Evolutionary conservation across 2,113 vertebrate genomes (phyloP), one percentile per base, ranked within the genome.

Genomic region (Cranoglanis bouderius): DNA sequence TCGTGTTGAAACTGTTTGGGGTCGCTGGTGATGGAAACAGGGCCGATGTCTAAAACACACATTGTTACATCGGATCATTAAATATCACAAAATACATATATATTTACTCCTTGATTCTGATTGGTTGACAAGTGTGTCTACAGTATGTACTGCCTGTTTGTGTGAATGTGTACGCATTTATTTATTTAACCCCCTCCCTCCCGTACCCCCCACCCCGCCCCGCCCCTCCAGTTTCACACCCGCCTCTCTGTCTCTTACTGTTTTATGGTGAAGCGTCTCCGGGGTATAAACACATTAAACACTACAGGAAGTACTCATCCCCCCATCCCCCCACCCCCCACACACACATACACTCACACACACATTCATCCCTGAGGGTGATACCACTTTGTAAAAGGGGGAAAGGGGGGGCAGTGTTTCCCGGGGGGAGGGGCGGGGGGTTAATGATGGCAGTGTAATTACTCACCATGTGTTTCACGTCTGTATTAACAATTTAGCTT

Each of bases 1-100:
- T 96, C 97, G 93, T 90, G 94, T 94, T 98, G 98, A 92, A 99
- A 99, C 93, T 96, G 96, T 90, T 67, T 90, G 0, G 98, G 97
- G 87, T 99, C 96, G 0, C 95, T 94, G 0, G 98, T 99, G 93
- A 99, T 96, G 87, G 96, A 98, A 89, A 97, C 96, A 0, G 97
- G 98, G 43, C 98, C 98, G 9, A 99, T 96, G 51, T 98, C 98
- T 99, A 94, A 14, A 75, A 83, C 57, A 81, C 24, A 80, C 2
- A 59, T 3, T 2, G 63, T 40, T 8, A 72, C 18, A 40, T 26
- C 59, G 29, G 26, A 26, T 63, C 26, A 63, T 7, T 24, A 59
- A 40, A 32, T 0, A 90, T 85, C 53, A 89, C 87, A 32, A 72
- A 65, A 67, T 35, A 70, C 24, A 7, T 18, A 29, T 61, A 75